Evolutionary conservation across 2,888 invertebrate genomes (phyloP), one percentile per base, ranked within the genome.

Genomic region (Thereva nobilitata): DNA sequence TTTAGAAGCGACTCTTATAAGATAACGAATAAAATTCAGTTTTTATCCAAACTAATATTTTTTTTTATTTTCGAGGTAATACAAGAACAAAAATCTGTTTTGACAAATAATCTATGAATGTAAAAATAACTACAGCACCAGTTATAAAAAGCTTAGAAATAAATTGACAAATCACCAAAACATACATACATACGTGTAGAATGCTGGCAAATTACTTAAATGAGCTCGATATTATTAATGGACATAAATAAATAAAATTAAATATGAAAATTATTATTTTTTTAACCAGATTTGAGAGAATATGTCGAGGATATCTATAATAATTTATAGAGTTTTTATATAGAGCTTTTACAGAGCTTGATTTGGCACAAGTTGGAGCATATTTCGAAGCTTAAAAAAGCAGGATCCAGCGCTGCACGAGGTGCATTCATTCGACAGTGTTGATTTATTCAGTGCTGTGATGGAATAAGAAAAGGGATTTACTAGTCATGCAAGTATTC

Each of bases 401-500:
- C 71, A 71, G 72, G 72, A 74, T 76, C 75, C 76, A 75, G 74
- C 75, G 74, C 74, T 76, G 76, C 76, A 73, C 75, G 73, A 73
- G 72, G 75, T 75, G 71, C 73, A 74, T 72, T 73, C 74, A 75
- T 64, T 65, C 57, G 61, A 74, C 73, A 73, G 72, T 74, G 75
- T 73, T 73, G 74, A 75, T 72, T 74, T 75, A 76, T 72, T 76
- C 23, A 23, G 23, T 73, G 74, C 76, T 76, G 76, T 74, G 75
- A 74, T 76, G 72, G 74, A 74, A 76, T 74, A 75, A 76, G 73
- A 75, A 74, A 74, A 75, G 68, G 69, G 69, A 67, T 61, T 64
- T 66, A 64, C 61, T 59, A 56, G 56, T 69, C 67, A 69, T 69
- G 67, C 69, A 70, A 42, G 7, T 42, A 8, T 42, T 42, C 9